Evolutionary conservation across 2,113 vertebrate species (phyloP).

Genomic region (Oreochromis niloticus): DNA sequence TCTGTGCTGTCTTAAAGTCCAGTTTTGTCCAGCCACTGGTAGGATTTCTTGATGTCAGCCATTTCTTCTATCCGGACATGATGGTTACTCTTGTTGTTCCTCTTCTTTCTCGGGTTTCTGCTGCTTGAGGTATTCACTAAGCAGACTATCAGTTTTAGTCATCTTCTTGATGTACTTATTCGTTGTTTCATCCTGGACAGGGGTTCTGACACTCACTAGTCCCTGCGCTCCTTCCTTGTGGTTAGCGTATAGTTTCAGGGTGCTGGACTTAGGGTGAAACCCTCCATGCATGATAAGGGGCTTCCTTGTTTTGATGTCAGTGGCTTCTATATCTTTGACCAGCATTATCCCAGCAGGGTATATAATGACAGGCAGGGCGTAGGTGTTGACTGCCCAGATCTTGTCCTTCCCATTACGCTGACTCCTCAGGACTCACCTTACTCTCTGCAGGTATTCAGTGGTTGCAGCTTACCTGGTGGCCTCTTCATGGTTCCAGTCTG

Average conservation of each 20-base stretch:
- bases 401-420: not conserved
- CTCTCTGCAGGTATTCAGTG: not conserved
- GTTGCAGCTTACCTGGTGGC: not conserved
- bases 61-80: not conserved
- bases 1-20: too few species aligned
- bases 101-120: not conserved
- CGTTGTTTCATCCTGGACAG: not conserved
- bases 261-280: not conserved
- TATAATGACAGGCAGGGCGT: not conserved
- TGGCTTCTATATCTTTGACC: not conserved
- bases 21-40: too few species aligned
- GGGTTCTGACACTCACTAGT: not conserved
- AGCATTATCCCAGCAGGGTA: not conserved
- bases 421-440: not conserved
- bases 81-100: not conserved
- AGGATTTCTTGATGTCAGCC: fast-evolving
- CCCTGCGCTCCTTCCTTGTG: not conserved
- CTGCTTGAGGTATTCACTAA: not conserved
- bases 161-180: not conserved
- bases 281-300: not conserved
- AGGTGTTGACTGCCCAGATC: not conserved
- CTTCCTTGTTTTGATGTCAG: not conserved
- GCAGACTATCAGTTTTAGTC: not conserved
- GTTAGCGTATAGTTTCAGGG: not conserved
- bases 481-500: not conserved